Evolutionary conservation across 2,113 vertebrate species (phyloP).

Genomic region (Chionomys nivalis): DNA sequence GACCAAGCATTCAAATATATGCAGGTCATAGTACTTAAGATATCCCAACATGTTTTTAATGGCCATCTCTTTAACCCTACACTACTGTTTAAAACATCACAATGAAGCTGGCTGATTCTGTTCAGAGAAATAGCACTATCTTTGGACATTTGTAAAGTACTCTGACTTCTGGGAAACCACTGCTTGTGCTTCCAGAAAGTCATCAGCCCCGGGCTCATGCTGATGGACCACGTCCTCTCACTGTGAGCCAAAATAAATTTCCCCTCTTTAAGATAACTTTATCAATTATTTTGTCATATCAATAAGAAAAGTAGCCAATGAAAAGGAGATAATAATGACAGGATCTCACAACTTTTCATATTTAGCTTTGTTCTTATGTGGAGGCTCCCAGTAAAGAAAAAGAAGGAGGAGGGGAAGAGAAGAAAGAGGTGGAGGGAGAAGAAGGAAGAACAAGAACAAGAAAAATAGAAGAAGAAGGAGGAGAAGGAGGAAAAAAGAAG

Average conservation of each 20-base stretch:
- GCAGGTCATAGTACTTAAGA: not conserved
- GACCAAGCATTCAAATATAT: not conserved
- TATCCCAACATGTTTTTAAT: not conserved
- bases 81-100: not conserved
- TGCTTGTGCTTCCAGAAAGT: not conserved
- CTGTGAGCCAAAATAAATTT: not conserved
- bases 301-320: not conserved
- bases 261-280: not conserved
- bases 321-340: not conserved
- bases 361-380: not conserved
- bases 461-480: fast-evolving
- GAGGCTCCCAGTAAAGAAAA: not conserved
- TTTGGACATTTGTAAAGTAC: not conserved
- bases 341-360: not conserved
- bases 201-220: not conserved
- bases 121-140: not conserved
- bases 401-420: no score
- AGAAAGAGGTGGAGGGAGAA: no score
- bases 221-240: not conserved
- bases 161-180: not conserved
- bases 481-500: fast-evolving
- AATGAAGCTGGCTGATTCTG: not conserved
- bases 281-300: not conserved
- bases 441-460: not conserved
- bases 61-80: not conserved